Conservation (phyloP, 2,113 vertebrate genomes). For the Tylochromis polylepis region DNA sequence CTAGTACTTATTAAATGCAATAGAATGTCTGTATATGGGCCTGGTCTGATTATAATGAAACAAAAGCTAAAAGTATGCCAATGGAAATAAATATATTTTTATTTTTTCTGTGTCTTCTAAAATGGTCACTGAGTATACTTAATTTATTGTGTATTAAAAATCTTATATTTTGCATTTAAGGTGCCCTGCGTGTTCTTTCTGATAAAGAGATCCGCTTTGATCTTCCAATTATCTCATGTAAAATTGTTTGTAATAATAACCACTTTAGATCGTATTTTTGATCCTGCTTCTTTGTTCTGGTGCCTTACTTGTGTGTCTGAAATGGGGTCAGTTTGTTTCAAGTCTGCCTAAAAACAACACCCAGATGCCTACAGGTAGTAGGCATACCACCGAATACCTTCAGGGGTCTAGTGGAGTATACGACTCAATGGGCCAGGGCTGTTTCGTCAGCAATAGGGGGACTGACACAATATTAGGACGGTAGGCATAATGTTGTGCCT, state of each 20-base stretch:
- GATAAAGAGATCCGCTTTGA: background rate
- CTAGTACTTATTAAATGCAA: conserved; percentile 59
- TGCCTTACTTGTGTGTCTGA: background rate
- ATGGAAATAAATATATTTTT: conserved; percentile 58
- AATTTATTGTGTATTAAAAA: conserved; percentile 71
- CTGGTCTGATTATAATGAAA: conserved; percentile 34
- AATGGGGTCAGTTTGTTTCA: background rate
- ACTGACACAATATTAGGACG: background rate
- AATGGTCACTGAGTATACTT: conserved; percentile 58
- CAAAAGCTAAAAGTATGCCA: conserved; percentile 36
- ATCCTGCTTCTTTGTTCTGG: background rate
- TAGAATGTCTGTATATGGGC: conserved; percentile 57
- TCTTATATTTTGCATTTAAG: conserved; percentile 67
- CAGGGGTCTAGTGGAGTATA: background rate
- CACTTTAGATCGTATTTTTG: background rate
- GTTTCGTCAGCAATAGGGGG: background rate
- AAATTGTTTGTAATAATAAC: background rate
- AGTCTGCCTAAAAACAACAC: background rate
- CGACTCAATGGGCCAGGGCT: background rate
- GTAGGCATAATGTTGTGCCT: background rate
- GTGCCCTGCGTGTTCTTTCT: conserved; percentile 14
- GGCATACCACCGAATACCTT: background rate
- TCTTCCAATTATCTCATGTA: background rate
- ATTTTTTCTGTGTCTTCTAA: conserved; percentile 59
- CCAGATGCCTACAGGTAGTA: background rate